Conservation (phyloP, 2,113 vertebrate species). For the Mellivora capensis region DNA sequence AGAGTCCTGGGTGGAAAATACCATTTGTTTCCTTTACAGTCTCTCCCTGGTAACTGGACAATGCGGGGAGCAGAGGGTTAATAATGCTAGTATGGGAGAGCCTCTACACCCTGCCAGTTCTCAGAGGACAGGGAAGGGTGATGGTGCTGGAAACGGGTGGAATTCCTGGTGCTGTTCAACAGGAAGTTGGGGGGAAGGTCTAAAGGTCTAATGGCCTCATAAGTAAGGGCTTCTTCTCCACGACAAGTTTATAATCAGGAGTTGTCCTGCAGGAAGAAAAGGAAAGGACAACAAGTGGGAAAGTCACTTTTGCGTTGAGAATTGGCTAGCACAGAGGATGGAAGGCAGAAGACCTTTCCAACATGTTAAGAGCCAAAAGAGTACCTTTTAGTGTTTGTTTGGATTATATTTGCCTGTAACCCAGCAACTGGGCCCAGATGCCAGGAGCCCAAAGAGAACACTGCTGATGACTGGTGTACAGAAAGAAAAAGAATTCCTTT, state of each 20-base stretch:
- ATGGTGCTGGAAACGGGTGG: conserved; percentile 11
- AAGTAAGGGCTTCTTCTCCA: conserved; percentile 35
- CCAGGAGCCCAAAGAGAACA: conserved; percentile 69
- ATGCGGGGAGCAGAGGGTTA: conserved; percentile 45
- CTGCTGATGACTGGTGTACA: conserved; percentile 57
- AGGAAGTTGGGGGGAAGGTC: conserved; percentile 59
- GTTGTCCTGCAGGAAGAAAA: conserved; percentile 45
- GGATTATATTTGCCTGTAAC: conserved; percentile 78
- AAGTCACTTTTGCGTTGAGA: conserved; percentile 42
- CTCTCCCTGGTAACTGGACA: conserved; percentile 46
- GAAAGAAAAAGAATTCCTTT: conserved; percentile 67
- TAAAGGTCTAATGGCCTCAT: conserved; percentile 54
- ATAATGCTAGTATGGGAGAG: neutral
- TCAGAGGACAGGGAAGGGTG: neutral
- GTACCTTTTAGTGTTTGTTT: conserved; percentile 79
- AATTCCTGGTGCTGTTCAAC: conserved; percentile 1
- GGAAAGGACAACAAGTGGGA: conserved; percentile 21
- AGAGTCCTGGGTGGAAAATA: conserved; percentile 69
- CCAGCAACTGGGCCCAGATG: conserved; percentile 75
- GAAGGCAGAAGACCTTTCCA: conserved; percentile 75
- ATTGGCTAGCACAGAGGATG: conserved; percentile 46
- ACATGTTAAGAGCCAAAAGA: conserved; percentile 69
- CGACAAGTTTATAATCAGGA: conserved; percentile 42
- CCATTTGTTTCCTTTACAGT: conserved; percentile 66
- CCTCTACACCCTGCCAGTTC: neutral